These are phyloP conservation scores for Acanthaster planci DNA, from an alignment of 35 echinoderm and acorn worm genomes.

Conservation along the genomic window DNA sequence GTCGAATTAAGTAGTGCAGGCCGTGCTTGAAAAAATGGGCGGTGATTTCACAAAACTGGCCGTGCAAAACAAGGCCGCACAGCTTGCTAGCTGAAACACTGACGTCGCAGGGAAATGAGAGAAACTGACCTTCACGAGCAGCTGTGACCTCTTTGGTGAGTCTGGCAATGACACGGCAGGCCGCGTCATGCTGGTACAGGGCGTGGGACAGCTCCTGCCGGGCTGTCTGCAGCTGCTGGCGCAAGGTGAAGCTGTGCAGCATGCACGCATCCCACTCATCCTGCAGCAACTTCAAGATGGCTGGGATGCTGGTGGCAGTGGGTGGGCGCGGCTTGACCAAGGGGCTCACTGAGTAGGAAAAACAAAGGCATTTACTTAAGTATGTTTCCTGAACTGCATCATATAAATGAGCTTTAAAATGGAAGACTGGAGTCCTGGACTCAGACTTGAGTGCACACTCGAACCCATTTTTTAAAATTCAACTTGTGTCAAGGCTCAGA, in stretches of 20 bases:
- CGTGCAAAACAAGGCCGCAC: too few species aligned
- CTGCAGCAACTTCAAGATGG: constrained; percentile 96
- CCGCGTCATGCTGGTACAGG: constrained; percentile 98
- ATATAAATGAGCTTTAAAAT: too few species aligned
- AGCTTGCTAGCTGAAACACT: too few species aligned
- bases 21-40: too few species aligned
- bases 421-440: too few species aligned
- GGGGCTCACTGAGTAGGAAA: constrained; percentile 61
- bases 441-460: too few species aligned
- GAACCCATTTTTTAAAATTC: too few species aligned
- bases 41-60: too few species aligned
- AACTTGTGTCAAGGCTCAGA: too few species aligned
- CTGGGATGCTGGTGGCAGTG: constrained; percentile 98
- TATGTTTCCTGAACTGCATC: too few species aligned
- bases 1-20: too few species aligned
- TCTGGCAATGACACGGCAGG: constrained; percentile 97
- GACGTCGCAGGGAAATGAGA: not conserved
- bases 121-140: constrained; percentile 89
- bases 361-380: too few species aligned
- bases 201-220: constrained; percentile 97
- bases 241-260: constrained; percentile 97
- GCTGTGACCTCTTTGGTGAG: constrained; percentile 96
- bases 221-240: constrained; percentile 97
- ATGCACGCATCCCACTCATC: constrained; percentile 99
- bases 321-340: constrained; percentile 94